phyloP scores from a whole-genome alignment of 2,888 invertebrate genomes.

The Zaprionus obscuricornis region DNA sequence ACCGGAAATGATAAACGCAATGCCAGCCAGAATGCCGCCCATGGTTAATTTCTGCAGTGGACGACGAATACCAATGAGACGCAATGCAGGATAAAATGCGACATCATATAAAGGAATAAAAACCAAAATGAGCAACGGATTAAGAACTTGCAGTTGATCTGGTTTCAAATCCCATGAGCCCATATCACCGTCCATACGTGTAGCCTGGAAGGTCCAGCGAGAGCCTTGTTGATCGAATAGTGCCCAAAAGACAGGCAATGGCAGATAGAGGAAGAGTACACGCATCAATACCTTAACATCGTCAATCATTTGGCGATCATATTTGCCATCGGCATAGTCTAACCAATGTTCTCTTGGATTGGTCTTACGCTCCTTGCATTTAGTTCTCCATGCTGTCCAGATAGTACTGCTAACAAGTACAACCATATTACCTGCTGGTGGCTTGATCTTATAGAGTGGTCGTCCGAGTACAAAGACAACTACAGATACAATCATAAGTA shows the following conservation, averaged over 20 bases:
- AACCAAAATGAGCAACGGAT: constrained; percentile 92
- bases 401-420: constrained; percentile 87
- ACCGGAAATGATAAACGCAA: constrained; percentile 94
- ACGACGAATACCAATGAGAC: constrained; percentile 87
- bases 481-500: constrained; percentile 82
- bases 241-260: constrained; percentile 96
- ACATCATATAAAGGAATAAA: constrained; percentile 94
- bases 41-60: constrained; percentile 94
- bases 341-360: constrained; percentile 91
- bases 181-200: constrained; percentile 92
- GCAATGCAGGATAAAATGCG: constrained; percentile 91
- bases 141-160: constrained; percentile 97
- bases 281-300: constrained; percentile 92
- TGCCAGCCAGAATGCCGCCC: constrained; percentile 93
- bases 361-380: constrained; percentile 81
- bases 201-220: constrained; percentile 96
- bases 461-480: constrained; percentile 89
- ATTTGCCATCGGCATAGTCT: constrained; percentile 91
- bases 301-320: constrained; percentile 87
- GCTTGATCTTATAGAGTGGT: constrained; percentile 86
- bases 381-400: constrained; percentile 85
- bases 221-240: constrained; percentile 97
- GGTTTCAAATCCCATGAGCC: constrained; percentile 91
- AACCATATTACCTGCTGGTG: constrained; percentile 89
- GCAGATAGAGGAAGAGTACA: constrained; percentile 91